Base-by-base conservation (phyloP, 2,888 invertebrate genomes). In the Toxonevra muliebris region DNA sequence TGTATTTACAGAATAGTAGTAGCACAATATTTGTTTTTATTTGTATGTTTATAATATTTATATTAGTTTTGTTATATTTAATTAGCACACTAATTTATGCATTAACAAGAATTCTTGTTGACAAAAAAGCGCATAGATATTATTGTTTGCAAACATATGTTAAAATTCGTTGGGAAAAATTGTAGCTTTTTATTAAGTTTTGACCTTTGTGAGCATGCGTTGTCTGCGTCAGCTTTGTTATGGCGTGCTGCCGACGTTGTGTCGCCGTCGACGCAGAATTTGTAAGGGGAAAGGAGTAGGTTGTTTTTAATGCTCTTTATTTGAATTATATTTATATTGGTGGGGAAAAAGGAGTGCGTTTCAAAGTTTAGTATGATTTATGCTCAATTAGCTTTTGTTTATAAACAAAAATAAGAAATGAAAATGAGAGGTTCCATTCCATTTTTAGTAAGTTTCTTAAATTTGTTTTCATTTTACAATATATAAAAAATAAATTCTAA, bases 121-220 rank as follows among this genome's bases (percentile, higher is more conserved):
- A 30, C 30, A 30, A 30, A 30, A n/a, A 30, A 30, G 30, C 7
- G 30, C 30, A 30, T 30, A 4, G 30, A 30, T 30, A 7, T 2
- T 30, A 30, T 30, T 30, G 30, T 30, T 30, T 30, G 30, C 3
- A 30, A 30, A 30, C 30, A 30, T 30, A 30, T 30, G 30, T 30
- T 30, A 30, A 30, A 30, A 30, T 30, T 30, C 30, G 30, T 7
- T 30, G 8, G 8, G 15, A 48, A 48, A 15, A 48, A 48, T 48
- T 48, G 13, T 48, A 48, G 15, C n/a, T 48, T 7, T 45, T 60
- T 57, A 19, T 20, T 57, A 17, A n/a, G 17, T 54, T 54, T 20
- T 48, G 50, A 13, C 13, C 15, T 48, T 48, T 48, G 50, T 48
- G 50, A 15, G 61, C 66, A 66, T 66, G 66, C 66, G 66, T 61